Percentiles rank a stretch among this genome's conserved stretches.
Evolutionary conservation across 2,113 vertebrate species (phyloP).

Genomic region (Lepisosteus oculatus): DNA sequence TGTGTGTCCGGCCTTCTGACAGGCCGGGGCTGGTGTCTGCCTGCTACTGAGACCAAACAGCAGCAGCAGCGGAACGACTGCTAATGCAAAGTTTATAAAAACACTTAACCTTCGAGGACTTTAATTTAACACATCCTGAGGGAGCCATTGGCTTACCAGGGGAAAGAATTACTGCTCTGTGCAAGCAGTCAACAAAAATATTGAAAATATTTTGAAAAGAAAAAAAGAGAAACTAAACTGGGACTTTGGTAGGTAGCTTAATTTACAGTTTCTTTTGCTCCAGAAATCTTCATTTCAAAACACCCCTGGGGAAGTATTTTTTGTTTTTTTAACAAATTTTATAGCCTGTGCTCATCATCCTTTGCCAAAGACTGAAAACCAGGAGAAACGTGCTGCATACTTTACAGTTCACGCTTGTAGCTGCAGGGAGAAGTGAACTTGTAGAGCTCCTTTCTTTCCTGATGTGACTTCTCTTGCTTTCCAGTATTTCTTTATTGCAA

Average conservation of each 20-base stretch:
- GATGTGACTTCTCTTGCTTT: background rate
- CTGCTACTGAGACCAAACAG: conserved; percentile 16
- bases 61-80: conserved; percentile 5
- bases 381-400: background rate
- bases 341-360: conserved; percentile 3
- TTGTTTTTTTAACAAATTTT: conserved; percentile 3
- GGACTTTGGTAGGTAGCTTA: conserved; percentile 13
- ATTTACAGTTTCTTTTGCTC: conserved; percentile 19
- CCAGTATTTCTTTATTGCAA: background rate
- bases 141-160: conserved; percentile 12
- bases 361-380: conserved; percentile 12
- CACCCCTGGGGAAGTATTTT: conserved; percentile 3
- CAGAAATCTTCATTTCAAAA: conserved; percentile 4
- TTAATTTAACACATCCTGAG: conserved; percentile 27
- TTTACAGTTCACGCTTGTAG: background rate
- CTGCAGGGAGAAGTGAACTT: no score
- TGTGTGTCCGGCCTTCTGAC: conserved; percentile 3
- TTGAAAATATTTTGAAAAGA: background rate
- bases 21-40: background rate
- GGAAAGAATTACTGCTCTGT: conserved; percentile 18
- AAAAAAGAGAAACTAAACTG: background rate
- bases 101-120: conserved; percentile 21
- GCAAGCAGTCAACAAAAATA: conserved; percentile 20
- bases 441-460: no score
- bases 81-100: conserved; percentile 22